Evolutionary conservation across 2,797 vertebrate genomes (phyloP).

Genomic region (Apodemus agrarius): DNA sequence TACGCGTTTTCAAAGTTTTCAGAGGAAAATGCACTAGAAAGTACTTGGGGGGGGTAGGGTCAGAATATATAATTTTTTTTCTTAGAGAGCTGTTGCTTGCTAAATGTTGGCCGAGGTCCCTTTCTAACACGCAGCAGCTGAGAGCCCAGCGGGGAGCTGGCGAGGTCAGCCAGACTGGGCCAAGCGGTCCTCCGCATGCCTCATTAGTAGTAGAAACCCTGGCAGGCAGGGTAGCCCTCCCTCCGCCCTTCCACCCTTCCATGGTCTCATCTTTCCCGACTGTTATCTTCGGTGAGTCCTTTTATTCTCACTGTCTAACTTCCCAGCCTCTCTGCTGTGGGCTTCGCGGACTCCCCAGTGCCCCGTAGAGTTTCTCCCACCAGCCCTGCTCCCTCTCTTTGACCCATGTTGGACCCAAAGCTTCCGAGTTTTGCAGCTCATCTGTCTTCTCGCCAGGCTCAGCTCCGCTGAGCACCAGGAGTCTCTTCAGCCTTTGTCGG

Average conservation of each 20-base stretch:
- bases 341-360: rapidly evolving
- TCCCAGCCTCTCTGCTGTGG: background rate
- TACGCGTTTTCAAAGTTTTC: background rate
- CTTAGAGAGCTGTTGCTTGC: background rate
- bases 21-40: background rate
- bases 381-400: background rate
- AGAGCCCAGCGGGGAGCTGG: background rate
- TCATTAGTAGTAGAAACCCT: background rate
- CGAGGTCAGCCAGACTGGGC: background rate
- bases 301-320: background rate
- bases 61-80: background rate
- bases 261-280: background rate
- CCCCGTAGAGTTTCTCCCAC: background rate
- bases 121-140: background rate
- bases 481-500: background rate
- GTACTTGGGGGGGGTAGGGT: background rate
- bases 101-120: slow-evolving; percentile 16
- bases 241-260: rapidly evolving
- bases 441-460: background rate
- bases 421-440: background rate
- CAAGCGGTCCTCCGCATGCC: background rate
- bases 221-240: background rate
- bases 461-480: background rate
- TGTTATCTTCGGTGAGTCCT: background rate
- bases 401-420: background rate